Evolutionary conservation across 2,888 invertebrate species (phyloP).

Genomic region (Microdon myrmicae): DNA sequence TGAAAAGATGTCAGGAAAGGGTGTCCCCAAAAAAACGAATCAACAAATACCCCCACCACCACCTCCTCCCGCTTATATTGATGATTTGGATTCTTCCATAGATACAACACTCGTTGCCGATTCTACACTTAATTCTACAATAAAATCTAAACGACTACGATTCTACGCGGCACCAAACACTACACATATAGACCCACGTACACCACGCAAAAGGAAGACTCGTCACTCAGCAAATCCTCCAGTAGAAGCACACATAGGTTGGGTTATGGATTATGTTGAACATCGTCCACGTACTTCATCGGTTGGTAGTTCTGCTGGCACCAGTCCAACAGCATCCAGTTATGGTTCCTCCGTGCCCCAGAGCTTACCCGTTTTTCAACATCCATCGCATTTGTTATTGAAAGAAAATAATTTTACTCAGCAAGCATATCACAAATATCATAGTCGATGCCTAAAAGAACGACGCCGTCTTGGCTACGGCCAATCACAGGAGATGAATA

Average conservation of each 20-base stretch:
- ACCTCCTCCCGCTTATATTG: conserved; percentile 77
- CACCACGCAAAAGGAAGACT: conserved; percentile 87
- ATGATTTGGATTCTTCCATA: conserved; percentile 59
- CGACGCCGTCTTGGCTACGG: conserved; percentile 93
- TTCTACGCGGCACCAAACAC: conserved; percentile 97
- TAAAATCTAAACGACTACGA: conserved; percentile 69
- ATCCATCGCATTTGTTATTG: conserved; percentile 93
- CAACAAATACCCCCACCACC: conserved; percentile 87
- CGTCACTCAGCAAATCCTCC: conserved; percentile 94
- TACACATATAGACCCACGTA: conserved; percentile 71
- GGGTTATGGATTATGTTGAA: conserved; percentile 94
- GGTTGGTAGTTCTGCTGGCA: conserved; percentile 83
- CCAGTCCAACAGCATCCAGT: conserved; percentile 79
- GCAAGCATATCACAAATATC: conserved; percentile 96
- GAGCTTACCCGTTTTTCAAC: conserved; percentile 90
- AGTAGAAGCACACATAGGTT: conserved; percentile 94
- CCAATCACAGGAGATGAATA: conserved; percentile 99
- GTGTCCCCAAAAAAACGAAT: conserved; percentile 73
- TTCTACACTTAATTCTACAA: conserved; percentile 56
- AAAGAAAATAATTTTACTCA: conserved; percentile 98
- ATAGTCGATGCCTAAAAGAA: conserved; percentile 88
- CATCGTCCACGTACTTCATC: conserved; percentile 83
- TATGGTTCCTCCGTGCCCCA: conserved; percentile 83
- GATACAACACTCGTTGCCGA: conserved; percentile 46
- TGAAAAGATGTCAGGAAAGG: conserved; percentile 78